Conservation (phyloP, 1,140 invertebrate genomes). For the Stegodyphus mimosarum region DNA sequence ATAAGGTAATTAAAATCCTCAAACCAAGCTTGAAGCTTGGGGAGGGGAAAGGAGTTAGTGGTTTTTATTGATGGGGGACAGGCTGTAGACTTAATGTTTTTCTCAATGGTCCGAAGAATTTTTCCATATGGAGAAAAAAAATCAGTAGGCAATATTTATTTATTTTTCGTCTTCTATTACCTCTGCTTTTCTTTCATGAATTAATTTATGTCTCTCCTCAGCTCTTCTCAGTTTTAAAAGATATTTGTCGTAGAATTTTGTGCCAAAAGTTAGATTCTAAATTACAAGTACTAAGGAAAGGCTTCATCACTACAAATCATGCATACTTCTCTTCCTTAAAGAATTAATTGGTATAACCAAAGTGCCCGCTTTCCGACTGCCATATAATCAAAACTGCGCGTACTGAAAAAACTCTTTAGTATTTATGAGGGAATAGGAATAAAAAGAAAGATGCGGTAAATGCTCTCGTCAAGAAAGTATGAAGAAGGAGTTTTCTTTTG, state of each 20-base stretch:
- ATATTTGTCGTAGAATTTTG: conserved; percentile 53
- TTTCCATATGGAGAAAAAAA: conserved; percentile 31
- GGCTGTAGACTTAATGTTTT: conserved; percentile 57
- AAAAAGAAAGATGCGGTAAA: too few species aligned
- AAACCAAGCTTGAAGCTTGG: conserved; percentile 36
- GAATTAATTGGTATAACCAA: too few species aligned
- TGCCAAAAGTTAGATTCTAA: background rate
- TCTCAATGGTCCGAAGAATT: conserved; percentile 54
- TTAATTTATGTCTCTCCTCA: conserved; percentile 7
- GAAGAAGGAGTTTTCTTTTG: too few species aligned
- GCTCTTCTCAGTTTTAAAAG: conserved; percentile 42
- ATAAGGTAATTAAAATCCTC: conserved; percentile 56
- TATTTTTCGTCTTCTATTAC: conserved; percentile 17
- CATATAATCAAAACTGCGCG: too few species aligned
- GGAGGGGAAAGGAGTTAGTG: background rate
- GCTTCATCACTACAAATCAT: too few species aligned
- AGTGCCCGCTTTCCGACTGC: too few species aligned
- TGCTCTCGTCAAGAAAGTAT: too few species aligned
- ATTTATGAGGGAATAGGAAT: too few species aligned
- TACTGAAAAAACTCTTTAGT: too few species aligned
- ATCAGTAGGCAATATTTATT: conserved; percentile 44
- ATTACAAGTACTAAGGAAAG: too few species aligned
- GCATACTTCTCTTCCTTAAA: too few species aligned
- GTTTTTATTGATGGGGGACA: conserved; percentile 36
- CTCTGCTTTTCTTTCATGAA: conserved; percentile 27